Conservation (phyloP, 1,140 invertebrate species). For the Hyles vespertilio region DNA sequence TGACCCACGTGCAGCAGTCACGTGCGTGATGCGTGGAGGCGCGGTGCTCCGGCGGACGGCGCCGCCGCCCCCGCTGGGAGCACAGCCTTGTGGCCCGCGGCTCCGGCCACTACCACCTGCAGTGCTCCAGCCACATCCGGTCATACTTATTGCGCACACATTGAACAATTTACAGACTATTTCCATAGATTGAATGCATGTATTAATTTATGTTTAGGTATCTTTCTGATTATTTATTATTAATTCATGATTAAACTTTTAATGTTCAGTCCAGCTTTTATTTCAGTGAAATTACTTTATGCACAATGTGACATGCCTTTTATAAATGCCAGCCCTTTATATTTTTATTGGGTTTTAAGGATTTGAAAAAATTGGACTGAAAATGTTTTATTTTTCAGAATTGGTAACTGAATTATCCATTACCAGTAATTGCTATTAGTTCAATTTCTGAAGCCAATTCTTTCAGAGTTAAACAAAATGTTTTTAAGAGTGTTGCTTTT, state of each 20-base stretch:
- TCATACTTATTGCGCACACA: slow-evolving; percentile 62
- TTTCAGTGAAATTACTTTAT: slow-evolving; percentile 22
- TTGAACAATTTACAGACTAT: slow-evolving; percentile 68
- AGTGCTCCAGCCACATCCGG: slow-evolving; percentile 58
- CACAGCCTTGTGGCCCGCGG: slow-evolving; percentile 62
- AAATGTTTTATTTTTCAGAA: no score
- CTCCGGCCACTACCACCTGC: slow-evolving; percentile 52
- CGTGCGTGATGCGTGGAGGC: slow-evolving; percentile 64
- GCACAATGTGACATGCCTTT: neutral
- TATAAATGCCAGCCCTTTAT: no score
- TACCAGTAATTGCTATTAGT: no score
- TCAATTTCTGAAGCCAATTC: no score
- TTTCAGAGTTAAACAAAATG: no score
- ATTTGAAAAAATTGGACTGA: no score
- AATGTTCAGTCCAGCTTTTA: slow-evolving; percentile 23
- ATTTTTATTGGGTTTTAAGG: no score
- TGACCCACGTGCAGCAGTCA: slow-evolving; percentile 59
- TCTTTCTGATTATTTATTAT: slow-evolving; percentile 55
- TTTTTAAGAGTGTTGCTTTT: no score
- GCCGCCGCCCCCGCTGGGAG: slow-evolving; percentile 47
- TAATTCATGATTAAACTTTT: slow-evolving; percentile 37
- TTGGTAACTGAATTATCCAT: no score
- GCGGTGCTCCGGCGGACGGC: slow-evolving; percentile 58
- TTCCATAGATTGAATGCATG: slow-evolving; percentile 58
- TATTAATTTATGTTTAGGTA: slow-evolving; percentile 42